Evolutionary conservation across 1,140 invertebrate species (phyloP).

Genomic region (Brachionus koreanus): DNA sequence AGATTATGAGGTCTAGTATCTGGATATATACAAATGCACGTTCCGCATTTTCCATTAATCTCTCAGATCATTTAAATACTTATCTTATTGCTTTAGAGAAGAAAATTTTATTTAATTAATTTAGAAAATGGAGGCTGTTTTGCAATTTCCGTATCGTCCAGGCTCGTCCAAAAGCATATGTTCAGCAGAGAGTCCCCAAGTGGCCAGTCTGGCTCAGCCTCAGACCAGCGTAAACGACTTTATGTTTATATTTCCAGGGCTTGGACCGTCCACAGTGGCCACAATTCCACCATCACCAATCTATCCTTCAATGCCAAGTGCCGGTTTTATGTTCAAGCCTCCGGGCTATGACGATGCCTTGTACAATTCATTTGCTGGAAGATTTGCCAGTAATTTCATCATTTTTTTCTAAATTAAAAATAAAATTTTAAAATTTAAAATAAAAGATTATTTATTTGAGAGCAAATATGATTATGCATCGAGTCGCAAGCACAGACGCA

Average conservation of each 20-base stretch:
- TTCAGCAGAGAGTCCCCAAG: neutral
- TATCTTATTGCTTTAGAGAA: neutral
- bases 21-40: slow-evolving; percentile 39
- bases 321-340: neutral
- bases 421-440: neutral
- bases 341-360: neutral
- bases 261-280: neutral
- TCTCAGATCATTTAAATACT: slow-evolving; percentile 31
- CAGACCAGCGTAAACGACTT: neutral
- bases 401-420: neutral
- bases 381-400: neutral
- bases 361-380: slow-evolving; percentile 13
- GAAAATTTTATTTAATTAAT: neutral
- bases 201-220: neutral
- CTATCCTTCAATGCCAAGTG: neutral
- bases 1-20: slow-evolving; percentile 27
- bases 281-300: neutral
- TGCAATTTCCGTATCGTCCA: slow-evolving; percentile 2
- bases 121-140: neutral
- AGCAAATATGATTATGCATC: slow-evolving; percentile 12
- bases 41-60: slow-evolving; percentile 23
- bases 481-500: slow-evolving; percentile 45
- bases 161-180: neutral
- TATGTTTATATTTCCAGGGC: neutral
- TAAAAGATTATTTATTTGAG: slow-evolving; percentile 34